Conservation (phyloP, 2,113 vertebrate species). For the Nothocercus julius region DNA sequence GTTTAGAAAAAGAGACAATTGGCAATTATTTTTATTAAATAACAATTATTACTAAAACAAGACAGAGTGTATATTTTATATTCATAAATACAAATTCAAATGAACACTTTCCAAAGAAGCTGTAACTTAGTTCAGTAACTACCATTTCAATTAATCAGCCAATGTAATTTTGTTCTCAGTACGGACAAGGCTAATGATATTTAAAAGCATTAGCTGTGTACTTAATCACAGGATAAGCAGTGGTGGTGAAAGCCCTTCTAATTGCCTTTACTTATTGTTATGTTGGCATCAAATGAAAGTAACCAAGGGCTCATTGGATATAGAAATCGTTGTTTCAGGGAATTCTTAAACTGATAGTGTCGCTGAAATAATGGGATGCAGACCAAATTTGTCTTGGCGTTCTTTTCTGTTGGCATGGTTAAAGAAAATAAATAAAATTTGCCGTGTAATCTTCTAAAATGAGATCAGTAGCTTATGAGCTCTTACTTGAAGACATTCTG, state of each 20-base stretch:
- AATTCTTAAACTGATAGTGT: background rate
- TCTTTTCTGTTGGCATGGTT: background rate
- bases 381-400: background rate
- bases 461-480: background rate
- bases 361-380: background rate
- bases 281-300: background rate
- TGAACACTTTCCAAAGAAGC: background rate
- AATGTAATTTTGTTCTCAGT: background rate
- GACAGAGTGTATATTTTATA: background rate
- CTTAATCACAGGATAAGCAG: background rate
- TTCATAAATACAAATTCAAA: background rate
- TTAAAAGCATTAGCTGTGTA: background rate
- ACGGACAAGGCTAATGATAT: background rate
- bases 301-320: background rate
- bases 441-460: background rate
- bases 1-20: background rate
- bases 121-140: background rate
- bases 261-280: background rate
- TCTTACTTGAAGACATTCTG: background rate
- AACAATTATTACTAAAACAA: background rate
- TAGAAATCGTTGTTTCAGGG: background rate
- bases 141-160: background rate
- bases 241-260: background rate
- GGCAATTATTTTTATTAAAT: background rate
- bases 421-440: background rate